phyloP scores from a whole-genome alignment of 1,140 invertebrate species.

The Trachymyrmex septentrionalis region DNA sequence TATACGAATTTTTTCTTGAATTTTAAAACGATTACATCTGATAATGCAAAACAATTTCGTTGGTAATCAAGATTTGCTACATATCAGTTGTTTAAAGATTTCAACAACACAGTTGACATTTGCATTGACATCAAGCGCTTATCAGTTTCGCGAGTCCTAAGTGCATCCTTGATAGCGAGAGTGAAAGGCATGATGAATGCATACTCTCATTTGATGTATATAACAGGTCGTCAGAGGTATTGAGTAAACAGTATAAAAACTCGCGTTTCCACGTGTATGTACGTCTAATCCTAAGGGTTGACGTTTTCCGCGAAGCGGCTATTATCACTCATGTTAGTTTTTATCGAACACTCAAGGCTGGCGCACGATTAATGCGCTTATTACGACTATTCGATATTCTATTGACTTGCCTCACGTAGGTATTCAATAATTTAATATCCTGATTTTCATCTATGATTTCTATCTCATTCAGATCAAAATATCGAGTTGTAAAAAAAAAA shows the following conservation, averaged over 20 bases:
- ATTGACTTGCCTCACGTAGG: background rate
- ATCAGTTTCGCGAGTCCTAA: background rate
- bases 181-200: conserved; percentile 47
- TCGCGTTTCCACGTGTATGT: background rate
- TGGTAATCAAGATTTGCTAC: background rate
- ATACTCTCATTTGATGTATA: background rate
- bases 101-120: conserved; percentile 23
- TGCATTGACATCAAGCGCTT: conserved; percentile 20
- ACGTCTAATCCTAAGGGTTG: conserved; percentile 40
- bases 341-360: background rate
- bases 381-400: background rate
- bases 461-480: background rate
- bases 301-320: conserved; percentile 32
- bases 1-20: background rate
- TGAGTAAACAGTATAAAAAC: conserved; percentile 29
- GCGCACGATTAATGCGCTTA: background rate
- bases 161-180: background rate
- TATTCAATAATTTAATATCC: background rate
- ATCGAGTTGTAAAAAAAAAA: too few species aligned
- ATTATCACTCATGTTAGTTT: background rate
- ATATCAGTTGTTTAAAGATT: conserved; percentile 32
- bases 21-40: background rate
- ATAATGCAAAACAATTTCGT: background rate
- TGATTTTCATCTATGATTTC: background rate
- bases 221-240: conserved; percentile 46